phyloP scores from a whole-genome alignment of 2,888 invertebrate species.

The Epirrhoe alternata region DNA sequence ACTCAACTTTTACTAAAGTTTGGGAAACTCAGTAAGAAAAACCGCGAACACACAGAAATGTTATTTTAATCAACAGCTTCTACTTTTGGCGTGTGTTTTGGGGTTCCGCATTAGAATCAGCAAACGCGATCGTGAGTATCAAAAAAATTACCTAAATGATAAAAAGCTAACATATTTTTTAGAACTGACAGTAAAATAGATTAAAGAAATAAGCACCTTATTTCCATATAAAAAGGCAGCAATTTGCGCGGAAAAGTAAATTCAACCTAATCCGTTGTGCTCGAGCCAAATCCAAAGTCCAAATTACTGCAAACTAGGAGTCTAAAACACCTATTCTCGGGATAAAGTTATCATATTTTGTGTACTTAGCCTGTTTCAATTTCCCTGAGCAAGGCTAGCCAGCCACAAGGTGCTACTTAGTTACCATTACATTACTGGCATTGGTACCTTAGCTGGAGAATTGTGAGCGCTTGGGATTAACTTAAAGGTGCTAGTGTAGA shows the following conservation, averaged over 20 bases:
- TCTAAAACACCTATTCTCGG: constrained; percentile 21
- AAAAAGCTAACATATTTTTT: neutral
- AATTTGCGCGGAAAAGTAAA: constrained; percentile 22
- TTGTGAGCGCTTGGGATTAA: too few relatives aligned
- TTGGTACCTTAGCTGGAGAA: too few relatives aligned
- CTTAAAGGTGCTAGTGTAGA: too few relatives aligned
- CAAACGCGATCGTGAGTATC: neutral
- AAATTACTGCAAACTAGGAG: constrained; percentile 31
- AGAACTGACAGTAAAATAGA: neutral
- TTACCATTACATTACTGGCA: neutral
- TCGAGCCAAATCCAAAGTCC: constrained; percentile 23
- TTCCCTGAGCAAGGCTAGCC: constrained; percentile 9
- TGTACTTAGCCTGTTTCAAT: constrained; percentile 21
- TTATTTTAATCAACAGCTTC: constrained; percentile 68
- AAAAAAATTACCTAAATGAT: neutral
- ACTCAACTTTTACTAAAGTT: constrained; percentile 40
- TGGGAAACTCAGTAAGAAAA: constrained; percentile 44
- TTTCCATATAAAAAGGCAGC: constrained; percentile 13
- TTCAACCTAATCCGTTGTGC: constrained; percentile 22
- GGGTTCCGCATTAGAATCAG: constrained; percentile 21
- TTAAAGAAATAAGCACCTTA: neutral
- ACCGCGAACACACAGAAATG: constrained; percentile 55
- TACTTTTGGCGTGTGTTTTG: constrained; percentile 42
- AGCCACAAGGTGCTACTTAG: constrained; percentile 8
- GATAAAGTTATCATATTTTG: constrained; percentile 30